These are phyloP conservation scores for Pterocles gutturalis DNA, from an alignment of 2,113 vertebrate species.

Conservation along the genomic window DNA sequence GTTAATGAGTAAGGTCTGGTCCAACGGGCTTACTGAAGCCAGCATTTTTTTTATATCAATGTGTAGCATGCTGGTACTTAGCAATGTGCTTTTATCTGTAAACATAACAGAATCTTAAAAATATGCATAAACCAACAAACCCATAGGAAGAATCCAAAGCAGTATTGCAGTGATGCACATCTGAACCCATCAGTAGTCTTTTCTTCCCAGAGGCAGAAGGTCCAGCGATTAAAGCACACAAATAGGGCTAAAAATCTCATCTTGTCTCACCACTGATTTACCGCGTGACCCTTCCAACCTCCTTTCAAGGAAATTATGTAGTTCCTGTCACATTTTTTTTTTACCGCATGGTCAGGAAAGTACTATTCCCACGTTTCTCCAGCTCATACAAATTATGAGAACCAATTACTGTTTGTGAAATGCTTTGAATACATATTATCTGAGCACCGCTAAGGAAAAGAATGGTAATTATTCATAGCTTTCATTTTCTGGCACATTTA, in stretches of 20 bases:
- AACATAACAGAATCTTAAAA: background rate
- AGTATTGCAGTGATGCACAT: background rate
- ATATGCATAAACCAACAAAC: background rate
- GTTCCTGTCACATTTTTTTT: background rate
- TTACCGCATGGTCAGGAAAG: background rate
- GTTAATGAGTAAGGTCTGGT: constrained; percentile 7
- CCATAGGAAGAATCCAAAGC: background rate
- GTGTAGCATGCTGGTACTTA: background rate
- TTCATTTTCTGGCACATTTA: constrained; percentile 8
- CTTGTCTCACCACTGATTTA: background rate
- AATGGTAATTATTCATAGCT: constrained; percentile 19
- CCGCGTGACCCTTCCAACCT: background rate
- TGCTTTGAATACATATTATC: background rate
- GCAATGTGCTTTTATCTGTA: background rate
- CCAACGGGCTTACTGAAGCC: background rate
- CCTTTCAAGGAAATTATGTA: background rate
- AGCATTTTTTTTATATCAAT: background rate
- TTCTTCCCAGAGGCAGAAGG: background rate
- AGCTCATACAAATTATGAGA: background rate
- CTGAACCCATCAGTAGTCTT: background rate
- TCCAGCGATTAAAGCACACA: background rate
- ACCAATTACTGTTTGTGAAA: background rate
- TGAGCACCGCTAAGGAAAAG: background rate
- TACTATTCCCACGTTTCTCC: background rate
- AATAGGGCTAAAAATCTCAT: background rate